Percentiles rank a stretch among this genome's conserved stretches.
phyloP scores from a whole-genome alignment of 2,113 vertebrate species.

The Callionymus lyra region DNA sequence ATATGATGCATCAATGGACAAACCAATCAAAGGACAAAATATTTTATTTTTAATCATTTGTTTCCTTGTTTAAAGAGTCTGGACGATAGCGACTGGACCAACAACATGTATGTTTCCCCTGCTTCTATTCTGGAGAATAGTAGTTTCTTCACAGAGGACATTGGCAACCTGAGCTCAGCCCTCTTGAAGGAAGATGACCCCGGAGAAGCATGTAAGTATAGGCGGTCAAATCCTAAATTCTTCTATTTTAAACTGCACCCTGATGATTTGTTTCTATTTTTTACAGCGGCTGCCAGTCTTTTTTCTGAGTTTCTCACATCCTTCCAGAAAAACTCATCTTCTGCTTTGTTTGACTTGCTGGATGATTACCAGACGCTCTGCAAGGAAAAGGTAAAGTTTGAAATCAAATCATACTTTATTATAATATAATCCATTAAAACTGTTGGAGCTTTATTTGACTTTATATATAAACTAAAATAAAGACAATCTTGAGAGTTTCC shows the following conservation, averaged over 20 bases:
- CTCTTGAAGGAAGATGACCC: constrained; percentile 90
- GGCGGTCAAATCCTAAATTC: neutral
- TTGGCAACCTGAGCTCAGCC: constrained; percentile 76
- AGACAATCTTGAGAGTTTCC: too few species aligned
- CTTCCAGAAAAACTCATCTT: constrained; percentile 81
- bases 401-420: neutral
- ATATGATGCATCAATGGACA: too few species aligned
- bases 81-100: constrained; percentile 83
- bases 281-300: constrained; percentile 83
- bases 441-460: too few species aligned
- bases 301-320: constrained; percentile 85
- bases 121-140: constrained; percentile 64
- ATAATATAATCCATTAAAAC: too few species aligned
- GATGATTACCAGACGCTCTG: constrained; percentile 86
- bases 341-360: constrained; percentile 84
- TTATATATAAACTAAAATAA: too few species aligned
- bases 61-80: constrained; percentile 55
- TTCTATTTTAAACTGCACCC: neutral
- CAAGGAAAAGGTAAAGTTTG: constrained; percentile 65
- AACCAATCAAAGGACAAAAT: too few species aligned
- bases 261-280: neutral
- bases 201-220: constrained; percentile 79
- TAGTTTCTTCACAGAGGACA: constrained; percentile 73
- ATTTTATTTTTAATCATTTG: neutral
- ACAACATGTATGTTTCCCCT: constrained; percentile 64